Conservation (phyloP, 2,888 invertebrate species). For the Rapana venosa region DNA sequence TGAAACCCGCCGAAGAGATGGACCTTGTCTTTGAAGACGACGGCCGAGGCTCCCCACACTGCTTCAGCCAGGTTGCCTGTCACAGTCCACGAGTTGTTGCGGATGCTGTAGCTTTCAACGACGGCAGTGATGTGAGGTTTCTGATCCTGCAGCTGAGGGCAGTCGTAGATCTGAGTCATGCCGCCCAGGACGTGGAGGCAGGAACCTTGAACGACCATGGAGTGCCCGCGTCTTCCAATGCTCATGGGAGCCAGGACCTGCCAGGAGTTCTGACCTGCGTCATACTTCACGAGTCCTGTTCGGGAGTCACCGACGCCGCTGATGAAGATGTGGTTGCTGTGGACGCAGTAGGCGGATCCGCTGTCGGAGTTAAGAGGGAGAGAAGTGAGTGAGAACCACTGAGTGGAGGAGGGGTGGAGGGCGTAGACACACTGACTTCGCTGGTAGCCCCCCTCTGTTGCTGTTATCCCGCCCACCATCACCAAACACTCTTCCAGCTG, state of each 20-base stretch:
- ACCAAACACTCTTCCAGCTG: conserved; percentile 45
- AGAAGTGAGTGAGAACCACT: conserved; percentile 45
- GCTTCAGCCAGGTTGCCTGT: conserved; percentile 41
- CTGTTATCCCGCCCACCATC: conserved; percentile 42
- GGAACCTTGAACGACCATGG: conserved; percentile 38
- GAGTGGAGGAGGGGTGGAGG: conserved; percentile 40
- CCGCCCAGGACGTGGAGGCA: conserved; percentile 47
- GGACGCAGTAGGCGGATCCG: conserved; percentile 45
- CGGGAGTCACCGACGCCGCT: conserved; percentile 47
- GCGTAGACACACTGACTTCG: conserved; percentile 42
- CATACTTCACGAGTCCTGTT: conserved; percentile 42
- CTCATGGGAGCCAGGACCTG: conserved; percentile 46
- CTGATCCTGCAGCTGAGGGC: background rate
- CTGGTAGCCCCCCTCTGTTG: conserved; percentile 29
- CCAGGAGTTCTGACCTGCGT: conserved; percentile 43
- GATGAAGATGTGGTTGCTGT: conserved; percentile 46
- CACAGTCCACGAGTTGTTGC: conserved; percentile 43
- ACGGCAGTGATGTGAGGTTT: conserved; percentile 33
- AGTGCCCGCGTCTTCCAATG: conserved; percentile 48
- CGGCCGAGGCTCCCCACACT: conserved; percentile 50
- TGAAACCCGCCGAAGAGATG: conserved; percentile 46
- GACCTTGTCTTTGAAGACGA: conserved; percentile 43
- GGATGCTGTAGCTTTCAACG: conserved; percentile 47
- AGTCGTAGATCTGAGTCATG: conserved; percentile 33
- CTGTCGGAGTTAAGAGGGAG: conserved; percentile 47